These are phyloP conservation scores for Macropus fuliginosus DNA, from an alignment of 2,797 vertebrate genomes.

Conservation along the genomic window DNA sequence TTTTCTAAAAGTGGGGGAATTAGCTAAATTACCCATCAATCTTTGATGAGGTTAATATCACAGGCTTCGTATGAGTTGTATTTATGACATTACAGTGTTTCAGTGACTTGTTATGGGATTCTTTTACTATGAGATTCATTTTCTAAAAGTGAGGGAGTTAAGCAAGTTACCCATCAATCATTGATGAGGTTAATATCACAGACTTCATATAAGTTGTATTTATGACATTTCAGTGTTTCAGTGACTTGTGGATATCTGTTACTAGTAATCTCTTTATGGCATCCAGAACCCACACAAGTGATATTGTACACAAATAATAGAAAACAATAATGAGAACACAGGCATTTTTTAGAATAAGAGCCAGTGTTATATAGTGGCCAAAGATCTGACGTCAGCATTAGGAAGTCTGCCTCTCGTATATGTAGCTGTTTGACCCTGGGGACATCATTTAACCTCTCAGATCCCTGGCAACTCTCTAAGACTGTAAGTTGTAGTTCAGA, in stretches of 20 bases:
- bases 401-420: not conserved
- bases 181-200: not conserved
- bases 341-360: not conserved
- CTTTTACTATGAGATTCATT: slow-evolving; percentile 56
- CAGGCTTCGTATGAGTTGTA: not conserved
- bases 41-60: not conserved
- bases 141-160: not conserved
- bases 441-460: not conserved
- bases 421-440: not conserved
- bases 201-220: not conserved
- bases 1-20: slow-evolving; percentile 21
- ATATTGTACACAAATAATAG: not conserved
- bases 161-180: not conserved
- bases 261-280: slow-evolving; percentile 42
- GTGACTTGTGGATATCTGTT: slow-evolving; percentile 26
- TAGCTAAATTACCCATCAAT: not conserved
- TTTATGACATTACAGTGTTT: slow-evolving; percentile 29
- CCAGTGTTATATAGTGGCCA: not conserved
- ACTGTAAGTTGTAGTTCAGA: not conserved
- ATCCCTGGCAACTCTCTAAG: not conserved
- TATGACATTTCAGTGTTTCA: slow-evolving; percentile 29
- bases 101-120: slow-evolving; percentile 1
- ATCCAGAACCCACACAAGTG: not conserved
- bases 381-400: not conserved
- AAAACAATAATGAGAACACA: not conserved